phyloP scores from a whole-genome alignment of 1,140 invertebrate species.

The Branchinecta lindahli region DNA sequence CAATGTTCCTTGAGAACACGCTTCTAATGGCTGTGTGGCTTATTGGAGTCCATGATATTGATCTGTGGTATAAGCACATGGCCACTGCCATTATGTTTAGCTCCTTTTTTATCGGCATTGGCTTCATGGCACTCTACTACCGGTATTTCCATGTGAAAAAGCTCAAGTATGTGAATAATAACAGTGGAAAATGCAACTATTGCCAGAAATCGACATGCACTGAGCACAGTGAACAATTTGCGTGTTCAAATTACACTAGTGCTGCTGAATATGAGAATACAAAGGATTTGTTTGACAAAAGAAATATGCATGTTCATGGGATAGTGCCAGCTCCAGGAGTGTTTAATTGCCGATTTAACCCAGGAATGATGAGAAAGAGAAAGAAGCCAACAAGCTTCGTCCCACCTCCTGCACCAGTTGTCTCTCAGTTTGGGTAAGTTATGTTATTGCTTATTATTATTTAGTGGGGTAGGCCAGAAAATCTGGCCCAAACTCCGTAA shows the following conservation, averaged over 20 bases:
- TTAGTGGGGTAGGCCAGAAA: background rate
- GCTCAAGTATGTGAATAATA: conserved; percentile 29
- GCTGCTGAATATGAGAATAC: conserved; percentile 16
- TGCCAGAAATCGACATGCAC: conserved; percentile 23
- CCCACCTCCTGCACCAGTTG: conserved; percentile 43
- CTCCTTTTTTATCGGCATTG: conserved; percentile 55
- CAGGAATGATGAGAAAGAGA: conserved; percentile 59
- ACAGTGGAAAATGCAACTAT: conserved; percentile 14
- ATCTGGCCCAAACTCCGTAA: background rate
- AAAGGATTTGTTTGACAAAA: conserved; percentile 17
- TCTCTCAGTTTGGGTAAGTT: conserved; percentile 21
- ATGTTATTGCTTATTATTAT: background rate
- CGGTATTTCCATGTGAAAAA: conserved; percentile 39
- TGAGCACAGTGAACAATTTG: conserved; percentile 18
- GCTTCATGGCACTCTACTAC: conserved; percentile 72
- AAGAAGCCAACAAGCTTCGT: conserved; percentile 76
- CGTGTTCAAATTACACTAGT: background rate
- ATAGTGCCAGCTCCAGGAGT: conserved; percentile 50
- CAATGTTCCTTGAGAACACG: conserved; percentile 75
- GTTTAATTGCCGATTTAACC: conserved; percentile 75
- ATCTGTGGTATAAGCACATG: conserved; percentile 32
- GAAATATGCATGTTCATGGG: conserved; percentile 22
- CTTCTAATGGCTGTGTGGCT: conserved; percentile 52
- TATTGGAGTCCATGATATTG: conserved; percentile 35
- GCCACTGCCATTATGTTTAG: conserved; percentile 41